phyloP scores from a whole-genome alignment of 2,113 vertebrate genomes.

The Nibea coibor region DNA sequence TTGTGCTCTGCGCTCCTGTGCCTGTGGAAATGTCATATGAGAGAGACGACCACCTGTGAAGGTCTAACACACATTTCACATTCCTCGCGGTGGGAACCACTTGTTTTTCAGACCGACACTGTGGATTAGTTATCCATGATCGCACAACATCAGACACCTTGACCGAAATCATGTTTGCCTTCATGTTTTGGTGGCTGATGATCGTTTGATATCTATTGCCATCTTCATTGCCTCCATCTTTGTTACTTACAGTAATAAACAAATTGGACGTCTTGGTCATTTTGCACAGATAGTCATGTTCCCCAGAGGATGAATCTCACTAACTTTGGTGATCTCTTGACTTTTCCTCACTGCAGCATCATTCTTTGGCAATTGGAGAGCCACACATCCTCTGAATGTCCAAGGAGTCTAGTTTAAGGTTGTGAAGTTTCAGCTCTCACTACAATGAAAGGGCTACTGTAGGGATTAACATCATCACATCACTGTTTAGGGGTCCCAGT shows the following conservation, averaged over 20 bases:
- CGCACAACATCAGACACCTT: conserved; percentile 49
- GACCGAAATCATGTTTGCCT: background rate
- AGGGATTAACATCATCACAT: no score
- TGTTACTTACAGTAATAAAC: background rate
- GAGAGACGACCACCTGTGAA: conserved; percentile 19
- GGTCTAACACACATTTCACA: conserved; percentile 19
- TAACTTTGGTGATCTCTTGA: no score
- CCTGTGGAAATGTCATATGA: conserved; percentile 38
- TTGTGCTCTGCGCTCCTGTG: background rate
- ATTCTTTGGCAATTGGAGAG: no score
- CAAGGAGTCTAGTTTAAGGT: no score
- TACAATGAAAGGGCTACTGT: no score
- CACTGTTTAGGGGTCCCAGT: no score
- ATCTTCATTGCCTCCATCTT: background rate
- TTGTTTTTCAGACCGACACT: conserved; percentile 51
- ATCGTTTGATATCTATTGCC: background rate
- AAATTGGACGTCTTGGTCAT: no score
- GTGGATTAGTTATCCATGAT: conserved; percentile 59
- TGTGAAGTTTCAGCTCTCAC: no score
- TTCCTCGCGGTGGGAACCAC: conserved; percentile 35
- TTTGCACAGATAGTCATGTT: background rate
- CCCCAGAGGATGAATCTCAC: background rate
- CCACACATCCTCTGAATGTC: no score
- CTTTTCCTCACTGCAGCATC: no score
- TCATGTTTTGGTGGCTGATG: background rate